Percentiles rank a stretch among this genome's conserved stretches.
These are phyloP conservation scores for Oxyteleia sp. DNA, from an alignment of 2,888 invertebrate species.

Conservation along the genomic window DNA sequence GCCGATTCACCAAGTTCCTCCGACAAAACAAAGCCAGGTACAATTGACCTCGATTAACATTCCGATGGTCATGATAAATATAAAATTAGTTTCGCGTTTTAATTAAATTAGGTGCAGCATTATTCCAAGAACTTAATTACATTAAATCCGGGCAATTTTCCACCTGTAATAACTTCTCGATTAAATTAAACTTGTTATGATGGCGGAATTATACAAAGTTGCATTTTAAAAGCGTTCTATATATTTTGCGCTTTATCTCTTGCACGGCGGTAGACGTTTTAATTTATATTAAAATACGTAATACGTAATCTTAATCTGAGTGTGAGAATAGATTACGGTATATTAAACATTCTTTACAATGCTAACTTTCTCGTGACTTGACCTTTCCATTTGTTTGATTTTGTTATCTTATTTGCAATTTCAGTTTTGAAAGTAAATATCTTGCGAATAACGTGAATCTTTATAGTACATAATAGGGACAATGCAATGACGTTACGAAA, in stretches of 20 bases:
- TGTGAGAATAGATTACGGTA: constrained; percentile 37
- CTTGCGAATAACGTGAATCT: constrained; percentile 22
- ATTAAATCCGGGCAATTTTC: constrained; percentile 24
- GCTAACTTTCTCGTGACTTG: constrained; percentile 52
- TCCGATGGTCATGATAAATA: constrained; percentile 6
- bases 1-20: constrained; percentile 84
- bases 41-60: not conserved
- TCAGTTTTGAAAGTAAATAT: constrained; percentile 40
- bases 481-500: constrained; percentile 35
- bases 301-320: constrained; percentile 52
- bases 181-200: constrained; percentile 29
- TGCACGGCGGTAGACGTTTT: constrained; percentile 31
- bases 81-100: constrained; percentile 24
- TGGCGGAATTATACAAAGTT: constrained; percentile 26
- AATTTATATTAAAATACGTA: constrained; percentile 48
- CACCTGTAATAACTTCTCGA: not conserved
- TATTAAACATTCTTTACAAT: constrained; percentile 38
- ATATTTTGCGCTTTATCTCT: constrained; percentile 23
- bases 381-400: constrained; percentile 57
- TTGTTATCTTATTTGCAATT: constrained; percentile 56
- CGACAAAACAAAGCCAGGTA: constrained; percentile 86
- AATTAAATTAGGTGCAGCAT: constrained; percentile 26
- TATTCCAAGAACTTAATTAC: constrained; percentile 11
- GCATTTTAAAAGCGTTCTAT: constrained; percentile 11
- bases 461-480: constrained; percentile 33